These are phyloP conservation scores for Phyllotreta striolata DNA, from an alignment of 2,888 invertebrate genomes.

Conservation along the genomic window DNA sequence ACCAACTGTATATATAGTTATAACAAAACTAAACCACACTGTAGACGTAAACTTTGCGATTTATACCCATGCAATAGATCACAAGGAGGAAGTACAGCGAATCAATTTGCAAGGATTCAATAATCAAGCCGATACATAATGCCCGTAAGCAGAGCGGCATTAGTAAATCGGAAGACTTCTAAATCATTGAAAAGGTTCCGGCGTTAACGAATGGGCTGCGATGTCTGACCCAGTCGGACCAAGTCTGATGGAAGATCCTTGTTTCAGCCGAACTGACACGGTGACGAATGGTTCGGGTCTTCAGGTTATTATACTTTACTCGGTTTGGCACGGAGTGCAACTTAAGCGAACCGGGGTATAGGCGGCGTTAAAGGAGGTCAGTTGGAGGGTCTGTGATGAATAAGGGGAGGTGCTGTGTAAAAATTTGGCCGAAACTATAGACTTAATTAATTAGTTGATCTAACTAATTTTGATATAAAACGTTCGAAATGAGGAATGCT, in stretches of 20 bases:
- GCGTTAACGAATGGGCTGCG: conserved; percentile 20
- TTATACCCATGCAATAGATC: background rate
- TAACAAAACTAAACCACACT: no score
- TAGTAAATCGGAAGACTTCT: conserved; percentile 20
- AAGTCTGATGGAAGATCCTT: conserved; percentile 55
- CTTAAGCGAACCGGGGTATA: conserved; percentile 19
- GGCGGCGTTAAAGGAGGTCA: conserved; percentile 19
- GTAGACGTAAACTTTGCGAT: background rate
- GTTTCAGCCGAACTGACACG: conserved; percentile 51
- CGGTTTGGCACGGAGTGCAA: conserved; percentile 32
- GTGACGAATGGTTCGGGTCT: conserved; percentile 53
- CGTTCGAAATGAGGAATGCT: background rate
- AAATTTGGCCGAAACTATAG: background rate
- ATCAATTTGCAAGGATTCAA: conserved; percentile 20
- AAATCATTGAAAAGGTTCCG: conserved; percentile 33
- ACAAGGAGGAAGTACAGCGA: background rate
- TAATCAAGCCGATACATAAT: conserved; percentile 14
- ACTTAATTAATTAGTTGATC: background rate
- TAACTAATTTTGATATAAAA: background rate
- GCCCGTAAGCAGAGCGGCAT: conserved; percentile 3
- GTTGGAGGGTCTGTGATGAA: conserved; percentile 20
- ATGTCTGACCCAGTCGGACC: conserved; percentile 32
- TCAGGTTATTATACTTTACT: conserved; percentile 51
- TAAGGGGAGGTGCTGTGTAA: background rate
- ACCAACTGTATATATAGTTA: no score